Conservation (phyloP, 2,113 vertebrate species). For the Seriola aureovittata region DNA sequence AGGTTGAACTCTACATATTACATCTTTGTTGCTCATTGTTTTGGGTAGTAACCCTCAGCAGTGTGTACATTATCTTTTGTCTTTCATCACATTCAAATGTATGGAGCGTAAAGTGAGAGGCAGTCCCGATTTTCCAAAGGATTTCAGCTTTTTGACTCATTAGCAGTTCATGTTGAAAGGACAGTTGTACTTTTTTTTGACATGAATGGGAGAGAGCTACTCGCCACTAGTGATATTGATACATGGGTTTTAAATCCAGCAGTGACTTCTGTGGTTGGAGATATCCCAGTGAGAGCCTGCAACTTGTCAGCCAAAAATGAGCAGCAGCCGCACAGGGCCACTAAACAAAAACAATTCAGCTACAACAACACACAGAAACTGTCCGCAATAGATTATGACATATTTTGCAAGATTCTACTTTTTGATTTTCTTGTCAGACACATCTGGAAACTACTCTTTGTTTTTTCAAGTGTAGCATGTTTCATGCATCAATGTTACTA, state of each 20-base stretch:
- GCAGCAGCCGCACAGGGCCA: background rate
- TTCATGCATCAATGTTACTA: background rate
- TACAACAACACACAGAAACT: background rate
- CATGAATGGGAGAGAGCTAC: background rate
- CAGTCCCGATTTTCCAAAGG: background rate
- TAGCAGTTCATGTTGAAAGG: background rate
- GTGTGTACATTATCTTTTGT: background rate
- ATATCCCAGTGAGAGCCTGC: conserved; percentile 7
- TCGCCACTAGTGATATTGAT: background rate
- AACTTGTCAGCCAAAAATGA: conserved; percentile 21
- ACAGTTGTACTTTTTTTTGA: background rate
- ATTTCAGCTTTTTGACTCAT: background rate
- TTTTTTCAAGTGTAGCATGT: background rate
- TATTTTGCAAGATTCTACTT: background rate
- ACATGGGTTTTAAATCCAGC: background rate
- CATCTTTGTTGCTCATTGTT: background rate
- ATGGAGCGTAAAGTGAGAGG: background rate
- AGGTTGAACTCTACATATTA: background rate
- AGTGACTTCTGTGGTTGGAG: conserved; percentile 4
- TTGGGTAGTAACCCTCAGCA: background rate
- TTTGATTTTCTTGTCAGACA: background rate
- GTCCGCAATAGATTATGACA: background rate
- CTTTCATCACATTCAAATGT: background rate
- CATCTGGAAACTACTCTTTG: background rate
- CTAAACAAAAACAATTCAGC: conserved; percentile 24